Base-by-base conservation (phyloP, 1,140 invertebrate genomes). In the Drosophila insularis region DNA sequence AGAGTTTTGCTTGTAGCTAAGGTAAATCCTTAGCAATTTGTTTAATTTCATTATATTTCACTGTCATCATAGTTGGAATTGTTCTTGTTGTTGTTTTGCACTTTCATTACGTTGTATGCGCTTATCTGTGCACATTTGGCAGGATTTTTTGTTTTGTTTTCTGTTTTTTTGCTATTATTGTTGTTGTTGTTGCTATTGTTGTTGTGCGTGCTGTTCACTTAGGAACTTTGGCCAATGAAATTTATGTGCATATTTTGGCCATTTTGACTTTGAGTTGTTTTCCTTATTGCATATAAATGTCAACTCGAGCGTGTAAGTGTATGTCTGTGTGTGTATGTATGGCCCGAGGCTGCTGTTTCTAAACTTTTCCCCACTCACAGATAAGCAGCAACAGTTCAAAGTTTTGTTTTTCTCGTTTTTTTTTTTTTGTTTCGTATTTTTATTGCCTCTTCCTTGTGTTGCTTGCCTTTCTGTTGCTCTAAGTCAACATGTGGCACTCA, bases 181-280 rank as follows among this genome's bases (percentile, higher is more conserved):
- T 27, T 6, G 27, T 27, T 27, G 27, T 55, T 40, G 58, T 27
- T 6, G 27, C 6, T 27, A 5, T 55, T 40, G 58, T 8, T 21
- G 61, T 65, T 43, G 74, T 74, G 58, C 43, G 7, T 66, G 37
- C 55, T 72, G 43, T 76, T 71, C 14, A 23, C 19, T 62, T 62
- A 58, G 4, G 31, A 54, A 68, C 31, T 55, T 62, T 31, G 35
- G 54, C 56, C 63, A 50, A 64, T 75, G 54, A 78, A 85, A 85
- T 87, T 85, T 85, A 85, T 85, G 81, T 86, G 82, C 81, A 85
- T 85, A 85, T 85, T 81, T 85, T 81, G 68, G 54, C 67, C 60
- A 78, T 81, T 75, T 74, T 86, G 67, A 84, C 77, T 74, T 73
- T 71, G 63, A 79, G 71, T 75, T 84, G 71, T 75, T 68, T 72